Percentiles rank a stretch among this genome's conserved stretches.
Evolutionary conservation across 2,113 vertebrate species (phyloP).

Genomic region (Carassius auratus): DNA sequence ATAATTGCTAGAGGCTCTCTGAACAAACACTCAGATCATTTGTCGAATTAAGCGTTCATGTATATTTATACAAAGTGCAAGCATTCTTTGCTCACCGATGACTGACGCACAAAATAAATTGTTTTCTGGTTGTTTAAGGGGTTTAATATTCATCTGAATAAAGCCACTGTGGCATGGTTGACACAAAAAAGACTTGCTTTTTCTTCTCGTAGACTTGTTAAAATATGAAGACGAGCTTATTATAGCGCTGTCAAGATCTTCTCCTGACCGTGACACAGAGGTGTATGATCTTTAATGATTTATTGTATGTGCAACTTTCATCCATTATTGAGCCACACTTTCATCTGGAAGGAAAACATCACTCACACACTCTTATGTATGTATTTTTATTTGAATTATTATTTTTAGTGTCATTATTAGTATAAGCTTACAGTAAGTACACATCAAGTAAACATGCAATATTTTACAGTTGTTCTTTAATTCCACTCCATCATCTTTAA

Average conservation of each 20-base stretch:
- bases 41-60: neutral
- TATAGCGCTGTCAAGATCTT: neutral
- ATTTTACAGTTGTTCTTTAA: conserved; percentile 41
- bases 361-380: neutral
- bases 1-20: neutral
- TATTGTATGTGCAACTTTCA: neutral
- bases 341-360: neutral
- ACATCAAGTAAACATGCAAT: conserved; percentile 55
- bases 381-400: neutral
- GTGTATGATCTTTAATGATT: neutral
- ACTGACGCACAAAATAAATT: neutral
- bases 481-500: neutral
- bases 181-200: neutral
- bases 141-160: neutral
- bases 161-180: neutral
- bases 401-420: neutral
- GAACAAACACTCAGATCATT: neutral
- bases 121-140: neutral
- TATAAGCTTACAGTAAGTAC: neutral
- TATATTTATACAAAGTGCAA: neutral
- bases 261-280: neutral
- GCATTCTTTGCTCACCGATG: neutral
- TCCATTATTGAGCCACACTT: neutral
- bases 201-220: neutral
- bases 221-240: neutral